Evolutionary conservation across 2,888 invertebrate species (phyloP).

Genomic region (Drosophila lutescens): DNA sequence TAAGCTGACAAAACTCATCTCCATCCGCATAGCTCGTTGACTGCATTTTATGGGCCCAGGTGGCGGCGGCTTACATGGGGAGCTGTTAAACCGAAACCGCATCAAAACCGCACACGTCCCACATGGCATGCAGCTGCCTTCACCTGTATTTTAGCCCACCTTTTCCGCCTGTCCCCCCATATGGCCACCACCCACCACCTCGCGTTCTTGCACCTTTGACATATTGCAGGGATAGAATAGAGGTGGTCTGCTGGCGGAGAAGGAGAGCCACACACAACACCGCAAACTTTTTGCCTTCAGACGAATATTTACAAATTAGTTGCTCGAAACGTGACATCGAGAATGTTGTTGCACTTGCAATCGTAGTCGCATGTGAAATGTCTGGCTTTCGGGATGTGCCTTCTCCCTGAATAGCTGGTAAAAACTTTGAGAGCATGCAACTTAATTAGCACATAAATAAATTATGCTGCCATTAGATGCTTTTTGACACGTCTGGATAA

Average conservation of each 20-base stretch:
- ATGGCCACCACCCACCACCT: conserved; percentile 4
- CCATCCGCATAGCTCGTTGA: conserved; percentile 37
- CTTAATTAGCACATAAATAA: conserved; percentile 77
- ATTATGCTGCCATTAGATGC: conserved; percentile 71
- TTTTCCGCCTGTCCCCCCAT: background rate
- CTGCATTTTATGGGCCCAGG: conserved; percentile 50
- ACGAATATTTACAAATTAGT: conserved; percentile 77
- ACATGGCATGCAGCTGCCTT: conserved; percentile 64
- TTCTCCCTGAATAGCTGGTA: conserved; percentile 32
- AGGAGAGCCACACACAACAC: conserved; percentile 3
- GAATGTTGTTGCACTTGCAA: conserved; percentile 49
- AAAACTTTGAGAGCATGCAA: conserved; percentile 60
- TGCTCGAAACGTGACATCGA: conserved; percentile 74
- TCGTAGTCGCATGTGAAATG: conserved; percentile 18
- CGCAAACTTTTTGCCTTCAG: conserved; percentile 54
- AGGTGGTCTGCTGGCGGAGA: conserved; percentile 2
- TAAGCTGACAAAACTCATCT: conserved; percentile 69
- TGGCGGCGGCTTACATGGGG: conserved; percentile 36
- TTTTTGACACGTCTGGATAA: conserved; percentile 10
- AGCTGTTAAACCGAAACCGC: conserved; percentile 70
- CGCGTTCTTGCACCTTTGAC: conserved; percentile 60
- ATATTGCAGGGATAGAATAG: conserved; percentile 52
- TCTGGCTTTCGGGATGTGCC: conserved; percentile 37
- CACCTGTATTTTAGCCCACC: background rate
- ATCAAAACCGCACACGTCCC: conserved; percentile 73